Conservation (phyloP, 1,140 invertebrate genomes). For the Maconellicoccus hirsutus region DNA sequence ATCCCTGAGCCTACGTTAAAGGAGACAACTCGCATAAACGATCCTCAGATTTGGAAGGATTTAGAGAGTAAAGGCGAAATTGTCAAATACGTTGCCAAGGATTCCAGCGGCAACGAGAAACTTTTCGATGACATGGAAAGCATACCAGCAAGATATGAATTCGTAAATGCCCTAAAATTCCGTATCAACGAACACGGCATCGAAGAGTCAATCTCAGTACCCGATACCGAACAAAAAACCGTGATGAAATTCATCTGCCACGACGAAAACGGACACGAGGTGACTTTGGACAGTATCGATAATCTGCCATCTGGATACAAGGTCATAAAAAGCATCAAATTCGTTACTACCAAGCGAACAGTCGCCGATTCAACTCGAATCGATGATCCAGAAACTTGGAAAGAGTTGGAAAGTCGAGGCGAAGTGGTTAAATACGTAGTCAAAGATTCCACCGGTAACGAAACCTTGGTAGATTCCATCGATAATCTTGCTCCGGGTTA, state of each 20-base stretch:
- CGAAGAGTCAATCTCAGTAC: not conserved
- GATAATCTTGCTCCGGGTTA: not conserved
- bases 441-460: not conserved
- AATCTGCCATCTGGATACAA: not conserved
- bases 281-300: not conserved
- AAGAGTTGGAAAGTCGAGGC: not conserved
- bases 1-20: not conserved
- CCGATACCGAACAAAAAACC: not conserved
- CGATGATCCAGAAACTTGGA: not conserved
- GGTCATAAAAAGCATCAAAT: not conserved
- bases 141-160: not conserved
- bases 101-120: not conserved
- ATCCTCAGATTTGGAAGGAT: not conserved
- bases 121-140: not conserved
- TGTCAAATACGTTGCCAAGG: not conserved
- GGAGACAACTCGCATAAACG: not conserved
- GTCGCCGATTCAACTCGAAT: not conserved
- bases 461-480: not conserved
- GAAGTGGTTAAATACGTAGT: not conserved
- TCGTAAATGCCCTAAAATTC: not conserved
- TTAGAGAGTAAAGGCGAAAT: not conserved
- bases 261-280: not conserved
- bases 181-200: not conserved
- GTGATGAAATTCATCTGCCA: not conserved
- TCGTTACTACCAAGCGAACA: not conserved